Evolutionary conservation across 2,888 invertebrate species (phyloP), one percentile per base, ranked within the genome.

Genomic region (Drosophila parthenogenetica): DNA sequence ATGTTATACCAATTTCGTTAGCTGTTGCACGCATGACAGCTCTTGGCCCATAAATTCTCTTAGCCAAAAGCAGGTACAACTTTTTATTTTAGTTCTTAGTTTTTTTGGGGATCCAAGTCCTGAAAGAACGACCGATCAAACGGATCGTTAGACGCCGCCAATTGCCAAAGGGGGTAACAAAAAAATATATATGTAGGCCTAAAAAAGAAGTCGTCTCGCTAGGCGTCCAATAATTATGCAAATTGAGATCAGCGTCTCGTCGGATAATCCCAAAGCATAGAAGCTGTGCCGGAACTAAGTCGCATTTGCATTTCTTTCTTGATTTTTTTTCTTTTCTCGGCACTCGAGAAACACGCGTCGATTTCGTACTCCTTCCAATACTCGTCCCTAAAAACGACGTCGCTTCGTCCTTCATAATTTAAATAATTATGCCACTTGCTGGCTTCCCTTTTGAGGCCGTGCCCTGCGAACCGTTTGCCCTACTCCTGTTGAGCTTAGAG

Each of bases 361-460:
- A 29, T 29, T 8, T 29, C 29, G 46, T 57, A 5, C 10, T 13
- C 54, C 8, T 35, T 11, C 16, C 37, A n/a, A 14, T 43, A 46
- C 25, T 68, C 58, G 45, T 61, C 65, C 77, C 72, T 73, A 57
- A 16, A 59, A 75, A 70, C 67, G 70, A 68, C 63, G 46, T 29
- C 35, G 35, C 13, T 35, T 51, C 87, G 89, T 89, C 89, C 85
- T 85, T 85, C 85, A 85, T 85, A 85, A 89, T 85, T 85, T 85
- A 89, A 85, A 85, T 85, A 85, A 85, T 85, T 85, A 87, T 85
- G 87, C 85, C 89, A 85, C 85, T 85, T 85, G 85, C 85, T 87
- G 79, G 84, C 89, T 87, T 89, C 81, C 89, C 73, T 87, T 89
- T 73, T 49, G 49, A 48, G 67, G 67, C 51, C 2, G 39, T 37